These are phyloP conservation scores for Buathra laborator DNA, from an alignment of 2,888 invertebrate genomes.

Conservation along the genomic window DNA sequence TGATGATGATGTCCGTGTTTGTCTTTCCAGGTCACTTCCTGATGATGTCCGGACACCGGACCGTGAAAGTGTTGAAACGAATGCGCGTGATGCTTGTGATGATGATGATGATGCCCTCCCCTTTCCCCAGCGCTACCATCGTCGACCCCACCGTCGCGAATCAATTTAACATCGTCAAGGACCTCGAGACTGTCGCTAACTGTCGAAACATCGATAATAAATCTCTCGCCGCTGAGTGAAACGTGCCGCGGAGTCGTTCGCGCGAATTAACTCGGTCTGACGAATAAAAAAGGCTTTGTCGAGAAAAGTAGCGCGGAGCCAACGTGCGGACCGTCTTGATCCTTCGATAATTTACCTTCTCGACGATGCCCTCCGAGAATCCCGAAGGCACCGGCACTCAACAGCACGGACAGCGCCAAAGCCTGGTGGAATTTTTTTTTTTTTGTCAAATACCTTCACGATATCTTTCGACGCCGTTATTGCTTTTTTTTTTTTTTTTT, in stretches of 20 bases:
- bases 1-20: constrained; percentile 77
- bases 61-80: constrained; percentile 61
- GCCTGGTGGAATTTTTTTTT: constrained; percentile 27
- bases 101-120: constrained; percentile 17
- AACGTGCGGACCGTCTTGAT: constrained; percentile 25
- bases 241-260: constrained; percentile 44
- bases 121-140: constrained; percentile 3
- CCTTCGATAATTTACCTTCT: constrained; percentile 65
- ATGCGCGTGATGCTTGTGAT: constrained; percentile 43
- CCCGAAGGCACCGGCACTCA: constrained; percentile 50
- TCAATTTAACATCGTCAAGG: constrained; percentile 17
- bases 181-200: constrained; percentile 16
- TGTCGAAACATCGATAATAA: constrained; percentile 10
- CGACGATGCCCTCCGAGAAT: constrained; percentile 48
- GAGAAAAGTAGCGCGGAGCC: not conserved
- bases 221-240: constrained; percentile 3
- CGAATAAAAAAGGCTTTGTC: constrained; percentile 27
- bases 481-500: not conserved
- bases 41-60: constrained; percentile 69
- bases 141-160: not conserved
- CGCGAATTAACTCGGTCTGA: constrained; percentile 38
- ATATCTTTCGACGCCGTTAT: too few species aligned
- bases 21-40: constrained; percentile 76
- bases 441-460: constrained; percentile 2
- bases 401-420: constrained; percentile 49